Conservation (phyloP, 2,797 vertebrate species). For the Scyliorhinus canicula region DNA sequence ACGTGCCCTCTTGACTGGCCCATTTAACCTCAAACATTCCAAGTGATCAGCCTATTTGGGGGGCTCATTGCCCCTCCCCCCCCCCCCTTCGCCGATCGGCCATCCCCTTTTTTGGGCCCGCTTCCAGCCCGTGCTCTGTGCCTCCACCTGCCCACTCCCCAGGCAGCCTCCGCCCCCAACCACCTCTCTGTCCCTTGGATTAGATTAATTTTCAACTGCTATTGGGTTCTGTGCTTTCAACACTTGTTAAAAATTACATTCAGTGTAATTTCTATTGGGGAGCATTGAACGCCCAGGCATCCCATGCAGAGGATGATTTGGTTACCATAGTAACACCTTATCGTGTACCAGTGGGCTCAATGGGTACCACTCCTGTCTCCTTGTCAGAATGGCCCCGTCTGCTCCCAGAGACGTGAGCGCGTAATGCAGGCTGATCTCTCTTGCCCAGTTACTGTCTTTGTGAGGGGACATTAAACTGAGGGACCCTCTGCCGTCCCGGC, state of each 20-base stretch:
- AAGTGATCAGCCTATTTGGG: too few relatives aligned
- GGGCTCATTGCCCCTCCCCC: too few relatives aligned
- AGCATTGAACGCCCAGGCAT: not conserved
- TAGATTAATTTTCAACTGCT: not conserved
- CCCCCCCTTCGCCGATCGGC: too few relatives aligned
- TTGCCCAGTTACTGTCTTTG: not conserved
- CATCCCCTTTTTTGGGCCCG: too few relatives aligned
- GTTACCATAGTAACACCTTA: not conserved
- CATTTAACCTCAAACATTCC: too few relatives aligned
- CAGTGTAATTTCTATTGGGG: not conserved
- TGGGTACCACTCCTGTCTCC: not conserved
- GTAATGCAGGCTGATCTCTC: not conserved
- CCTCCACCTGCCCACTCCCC: too few relatives aligned
- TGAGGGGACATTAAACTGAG: not conserved
- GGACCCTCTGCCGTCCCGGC: not conserved
- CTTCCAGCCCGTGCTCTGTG: too few relatives aligned
- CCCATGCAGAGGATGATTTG: not conserved
- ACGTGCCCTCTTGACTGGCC: too few relatives aligned
- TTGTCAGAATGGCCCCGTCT: not conserved
- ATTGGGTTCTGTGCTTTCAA: not conserved
- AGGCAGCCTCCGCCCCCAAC: too few relatives aligned
- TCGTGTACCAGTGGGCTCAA: not conserved
- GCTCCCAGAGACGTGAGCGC: not conserved
- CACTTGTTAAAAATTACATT: not conserved
- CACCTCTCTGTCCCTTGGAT: too few relatives aligned